These are phyloP conservation scores for Actinemys pallida DNA, from an alignment of 2,113 vertebrate genomes.

Conservation along the genomic window DNA sequence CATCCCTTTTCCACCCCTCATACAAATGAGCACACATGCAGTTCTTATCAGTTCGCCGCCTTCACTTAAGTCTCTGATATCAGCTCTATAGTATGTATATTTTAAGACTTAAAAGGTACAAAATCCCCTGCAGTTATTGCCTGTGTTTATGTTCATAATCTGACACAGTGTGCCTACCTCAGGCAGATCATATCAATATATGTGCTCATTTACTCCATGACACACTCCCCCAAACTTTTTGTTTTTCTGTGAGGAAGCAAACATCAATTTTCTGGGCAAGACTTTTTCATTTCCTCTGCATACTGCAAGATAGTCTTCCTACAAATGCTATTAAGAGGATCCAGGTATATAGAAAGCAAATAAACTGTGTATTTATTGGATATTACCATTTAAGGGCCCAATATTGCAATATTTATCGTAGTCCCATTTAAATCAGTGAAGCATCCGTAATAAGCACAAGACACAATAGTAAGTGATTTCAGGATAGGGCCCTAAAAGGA, in stretches of 20 bases:
- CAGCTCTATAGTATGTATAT: background rate
- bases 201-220: background rate
- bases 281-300: background rate
- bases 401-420: background rate
- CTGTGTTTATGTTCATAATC: constrained; percentile 38
- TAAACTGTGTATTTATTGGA: background rate
- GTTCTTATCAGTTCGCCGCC: background rate
- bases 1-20: constrained; percentile 14
- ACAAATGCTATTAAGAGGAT: background rate
- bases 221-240: background rate
- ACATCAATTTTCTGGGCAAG: background rate
- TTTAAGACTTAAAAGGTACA: background rate
- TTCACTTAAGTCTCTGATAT: constrained; percentile 18
- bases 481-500: background rate
- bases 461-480: background rate
- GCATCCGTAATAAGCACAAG: background rate
- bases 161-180: background rate
- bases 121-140: background rate
- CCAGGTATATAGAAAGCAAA: background rate
- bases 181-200: background rate
- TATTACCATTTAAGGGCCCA: background rate
- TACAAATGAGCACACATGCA: background rate
- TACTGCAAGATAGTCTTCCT: background rate
- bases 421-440: background rate
- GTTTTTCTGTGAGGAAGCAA: background rate